Evolutionary conservation across 1,140 invertebrate species (phyloP).

Genomic region (Calephelis virginiensis): DNA sequence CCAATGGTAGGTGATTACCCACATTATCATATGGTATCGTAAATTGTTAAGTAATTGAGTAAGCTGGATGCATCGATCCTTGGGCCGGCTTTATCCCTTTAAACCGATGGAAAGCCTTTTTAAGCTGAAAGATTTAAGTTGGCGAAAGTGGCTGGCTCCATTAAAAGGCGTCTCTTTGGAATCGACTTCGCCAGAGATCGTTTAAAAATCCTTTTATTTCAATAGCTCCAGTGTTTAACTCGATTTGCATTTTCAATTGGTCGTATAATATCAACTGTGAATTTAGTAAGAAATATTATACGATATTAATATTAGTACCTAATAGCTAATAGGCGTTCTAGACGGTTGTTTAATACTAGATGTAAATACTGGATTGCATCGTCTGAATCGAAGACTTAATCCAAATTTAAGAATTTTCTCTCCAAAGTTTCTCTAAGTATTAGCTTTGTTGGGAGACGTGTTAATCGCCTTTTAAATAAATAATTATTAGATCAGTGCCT

Average conservation of each 20-base stretch:
- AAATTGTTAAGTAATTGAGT: conserved; percentile 61
- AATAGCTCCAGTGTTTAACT: conserved; percentile 25
- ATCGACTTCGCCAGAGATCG: conserved; percentile 30
- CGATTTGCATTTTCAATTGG: conserved; percentile 16
- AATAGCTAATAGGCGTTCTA: no score
- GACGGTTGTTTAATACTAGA: no score
- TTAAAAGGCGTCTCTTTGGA: conserved; percentile 53
- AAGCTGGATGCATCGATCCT: conserved; percentile 56
- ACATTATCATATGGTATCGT: conserved; percentile 9
- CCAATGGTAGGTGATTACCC: neutral
- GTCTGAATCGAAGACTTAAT: no score
- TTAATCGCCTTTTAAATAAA: no score
- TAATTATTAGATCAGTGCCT: no score
- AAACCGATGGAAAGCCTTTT: conserved; percentile 74
- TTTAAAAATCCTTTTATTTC: conserved; percentile 37
- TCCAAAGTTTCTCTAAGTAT: no score
- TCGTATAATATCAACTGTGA: neutral
- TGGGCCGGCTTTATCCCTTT: conserved; percentile 67
- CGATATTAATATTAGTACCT: no score
- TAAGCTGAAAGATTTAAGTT: conserved; percentile 76
- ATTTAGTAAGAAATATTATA: no score
- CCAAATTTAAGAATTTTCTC: no score
- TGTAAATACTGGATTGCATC: no score
- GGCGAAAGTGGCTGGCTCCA: conserved; percentile 68
- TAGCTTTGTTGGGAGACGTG: no score